phyloP scores from a whole-genome alignment of 64 coral and sea anemone species.

The Pocillopora verrucosa region DNA sequence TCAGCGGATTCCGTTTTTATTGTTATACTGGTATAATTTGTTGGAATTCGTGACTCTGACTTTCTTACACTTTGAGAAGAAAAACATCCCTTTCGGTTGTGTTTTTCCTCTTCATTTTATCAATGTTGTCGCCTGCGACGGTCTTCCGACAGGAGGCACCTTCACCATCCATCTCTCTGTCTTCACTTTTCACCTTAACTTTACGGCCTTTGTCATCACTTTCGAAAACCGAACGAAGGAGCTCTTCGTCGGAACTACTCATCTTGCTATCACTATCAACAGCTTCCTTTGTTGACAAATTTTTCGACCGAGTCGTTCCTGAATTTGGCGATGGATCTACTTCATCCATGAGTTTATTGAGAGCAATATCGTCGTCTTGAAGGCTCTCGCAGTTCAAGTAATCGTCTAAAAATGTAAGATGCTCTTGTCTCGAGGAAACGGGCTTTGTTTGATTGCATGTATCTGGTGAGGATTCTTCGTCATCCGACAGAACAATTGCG shows the following conservation, averaged over 20 bases:
- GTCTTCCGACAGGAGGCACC: background rate
- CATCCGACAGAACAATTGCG: conserved; percentile 4
- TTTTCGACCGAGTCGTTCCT: background rate
- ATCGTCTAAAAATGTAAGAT: background rate
- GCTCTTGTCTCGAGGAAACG: background rate
- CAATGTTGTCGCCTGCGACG: background rate
- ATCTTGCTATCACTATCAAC: background rate
- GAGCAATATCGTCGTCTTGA: background rate
- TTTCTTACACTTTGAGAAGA: background rate
- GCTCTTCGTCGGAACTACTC: background rate
- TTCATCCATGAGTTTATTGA: background rate
- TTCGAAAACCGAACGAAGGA: background rate
- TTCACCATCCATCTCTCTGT: background rate
- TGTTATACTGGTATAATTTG: background rate
- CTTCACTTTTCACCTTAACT: background rate
- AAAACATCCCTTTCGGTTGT: background rate
- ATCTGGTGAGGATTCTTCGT: background rate
- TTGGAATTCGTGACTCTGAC: background rate
- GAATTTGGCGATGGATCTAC: background rate
- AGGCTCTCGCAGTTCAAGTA: background rate
- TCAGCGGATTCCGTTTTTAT: background rate
- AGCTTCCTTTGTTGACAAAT: background rate
- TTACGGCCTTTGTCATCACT: background rate
- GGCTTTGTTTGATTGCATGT: background rate
- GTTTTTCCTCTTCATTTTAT: background rate